A percentile compares a stretch with the other conserved stretches of the same genome.
Conservation (phyloP, 2,113 vertebrate species). For the Chaetorhynchus papuensis region DNA sequence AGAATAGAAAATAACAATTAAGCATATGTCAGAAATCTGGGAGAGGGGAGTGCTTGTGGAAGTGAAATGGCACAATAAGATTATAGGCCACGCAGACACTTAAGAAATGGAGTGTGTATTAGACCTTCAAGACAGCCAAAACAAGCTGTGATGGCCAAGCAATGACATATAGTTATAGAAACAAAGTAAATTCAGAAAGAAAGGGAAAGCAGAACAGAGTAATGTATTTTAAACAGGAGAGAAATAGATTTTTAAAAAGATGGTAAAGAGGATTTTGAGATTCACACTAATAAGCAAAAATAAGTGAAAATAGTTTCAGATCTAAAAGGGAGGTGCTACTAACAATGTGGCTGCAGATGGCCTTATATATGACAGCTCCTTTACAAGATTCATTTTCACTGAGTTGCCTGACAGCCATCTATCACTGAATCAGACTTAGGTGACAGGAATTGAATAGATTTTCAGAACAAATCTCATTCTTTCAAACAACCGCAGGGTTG, state of each 20-base stretch:
- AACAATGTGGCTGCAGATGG: neutral
- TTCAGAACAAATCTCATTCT: neutral
- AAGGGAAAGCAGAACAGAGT: neutral
- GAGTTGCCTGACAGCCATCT: conserved; percentile 14
- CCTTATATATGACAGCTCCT: neutral
- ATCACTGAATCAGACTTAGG: conserved; percentile 18
- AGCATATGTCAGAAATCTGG: neutral
- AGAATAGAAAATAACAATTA: neutral
- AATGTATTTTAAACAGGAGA: neutral
- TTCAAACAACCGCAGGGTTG: neutral
- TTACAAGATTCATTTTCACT: neutral
- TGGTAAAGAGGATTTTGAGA: neutral
- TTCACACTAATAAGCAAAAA: neutral
- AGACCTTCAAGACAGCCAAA: neutral
- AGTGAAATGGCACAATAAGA: neutral
- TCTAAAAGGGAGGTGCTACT: neutral
- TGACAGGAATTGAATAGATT: conserved; percentile 8
- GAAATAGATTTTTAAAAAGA: neutral
- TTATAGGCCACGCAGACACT: neutral
- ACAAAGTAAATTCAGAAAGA: neutral
- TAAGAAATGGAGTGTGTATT: neutral
- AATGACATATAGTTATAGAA: neutral
- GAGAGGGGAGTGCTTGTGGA: neutral
- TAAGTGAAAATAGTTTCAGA: neutral
- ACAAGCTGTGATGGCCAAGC: neutral